phyloP scores from a whole-genome alignment of 2,888 invertebrate species.

The Plusia festucae region DNA sequence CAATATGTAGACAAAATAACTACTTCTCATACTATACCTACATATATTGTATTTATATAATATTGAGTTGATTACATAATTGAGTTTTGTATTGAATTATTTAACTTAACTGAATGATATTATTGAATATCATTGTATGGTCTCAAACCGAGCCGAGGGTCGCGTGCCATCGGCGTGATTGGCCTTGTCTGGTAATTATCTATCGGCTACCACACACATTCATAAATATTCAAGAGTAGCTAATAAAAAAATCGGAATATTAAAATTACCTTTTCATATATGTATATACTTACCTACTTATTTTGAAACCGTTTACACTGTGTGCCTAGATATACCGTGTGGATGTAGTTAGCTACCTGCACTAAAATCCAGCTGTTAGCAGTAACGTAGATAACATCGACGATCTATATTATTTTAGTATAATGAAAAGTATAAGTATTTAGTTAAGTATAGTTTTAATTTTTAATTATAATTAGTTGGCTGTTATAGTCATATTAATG shows the following conservation, averaged over 20 bases:
- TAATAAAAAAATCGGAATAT: constrained; percentile 3
- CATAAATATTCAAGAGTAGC: constrained; percentile 7
- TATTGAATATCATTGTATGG: constrained; percentile 19
- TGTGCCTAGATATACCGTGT: too few relatives aligned
- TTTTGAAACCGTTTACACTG: too few relatives aligned
- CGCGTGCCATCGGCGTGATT: constrained; percentile 42
- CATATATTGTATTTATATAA: neutral
- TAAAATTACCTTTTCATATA: neutral
- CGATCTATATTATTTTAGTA: too few relatives aligned
- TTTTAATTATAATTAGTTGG: too few relatives aligned
- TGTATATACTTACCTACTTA: neutral
- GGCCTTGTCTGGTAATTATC: constrained; percentile 15
- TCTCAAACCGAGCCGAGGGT: constrained; percentile 27
- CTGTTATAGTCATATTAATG: too few relatives aligned
- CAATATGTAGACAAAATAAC: constrained; percentile 3
- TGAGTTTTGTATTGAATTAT: constrained; percentile 10
- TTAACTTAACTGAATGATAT: constrained; percentile 28
- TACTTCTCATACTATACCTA: neutral
- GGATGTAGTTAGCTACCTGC: too few relatives aligned
- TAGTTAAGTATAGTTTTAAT: too few relatives aligned
- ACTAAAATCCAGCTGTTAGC: too few relatives aligned
- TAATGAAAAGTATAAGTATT: too few relatives aligned
- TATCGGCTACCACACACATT: neutral
- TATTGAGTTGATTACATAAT: neutral
- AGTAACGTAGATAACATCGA: too few relatives aligned